Evolutionary conservation across 2,888 invertebrate species (phyloP).

Genomic region (Archips crataeganus): DNA sequence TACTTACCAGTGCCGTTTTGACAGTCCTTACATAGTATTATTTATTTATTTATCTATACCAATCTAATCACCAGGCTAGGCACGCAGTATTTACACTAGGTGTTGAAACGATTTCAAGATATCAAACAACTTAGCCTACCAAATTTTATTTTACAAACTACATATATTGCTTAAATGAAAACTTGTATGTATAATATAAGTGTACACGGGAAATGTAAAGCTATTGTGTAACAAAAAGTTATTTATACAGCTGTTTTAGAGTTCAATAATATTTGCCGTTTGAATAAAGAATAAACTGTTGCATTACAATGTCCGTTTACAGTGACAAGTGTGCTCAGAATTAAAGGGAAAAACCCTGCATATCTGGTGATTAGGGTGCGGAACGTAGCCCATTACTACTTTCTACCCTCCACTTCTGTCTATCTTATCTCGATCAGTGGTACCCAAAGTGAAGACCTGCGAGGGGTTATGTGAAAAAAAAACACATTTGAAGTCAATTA

Average conservation of each 20-base stretch:
- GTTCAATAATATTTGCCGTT: conserved; percentile 11
- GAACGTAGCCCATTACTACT: too few species aligned
- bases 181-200: not conserved
- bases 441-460: too few species aligned
- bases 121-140: not conserved
- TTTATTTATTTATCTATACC: conserved; percentile 47
- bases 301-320: too few species aligned
- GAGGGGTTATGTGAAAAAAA: too few species aligned
- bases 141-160: not conserved
- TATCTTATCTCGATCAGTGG: too few species aligned
- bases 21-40: conserved; percentile 10
- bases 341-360: too few species aligned
- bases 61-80: conserved; percentile 58
- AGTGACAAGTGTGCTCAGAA: too few species aligned
- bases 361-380: too few species aligned
- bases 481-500: too few species aligned
- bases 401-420: too few species aligned
- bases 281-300: too few species aligned
- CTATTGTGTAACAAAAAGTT: not conserved
- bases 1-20: not conserved
- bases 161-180: not conserved
- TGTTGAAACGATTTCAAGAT: conserved; percentile 27
- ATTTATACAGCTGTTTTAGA: conserved; percentile 24
- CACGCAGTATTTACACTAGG: conserved; percentile 46
- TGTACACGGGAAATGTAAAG: too few species aligned